These are phyloP conservation scores for Thera obeliscata DNA, from an alignment of 2,888 invertebrate species.

Conservation along the genomic window DNA sequence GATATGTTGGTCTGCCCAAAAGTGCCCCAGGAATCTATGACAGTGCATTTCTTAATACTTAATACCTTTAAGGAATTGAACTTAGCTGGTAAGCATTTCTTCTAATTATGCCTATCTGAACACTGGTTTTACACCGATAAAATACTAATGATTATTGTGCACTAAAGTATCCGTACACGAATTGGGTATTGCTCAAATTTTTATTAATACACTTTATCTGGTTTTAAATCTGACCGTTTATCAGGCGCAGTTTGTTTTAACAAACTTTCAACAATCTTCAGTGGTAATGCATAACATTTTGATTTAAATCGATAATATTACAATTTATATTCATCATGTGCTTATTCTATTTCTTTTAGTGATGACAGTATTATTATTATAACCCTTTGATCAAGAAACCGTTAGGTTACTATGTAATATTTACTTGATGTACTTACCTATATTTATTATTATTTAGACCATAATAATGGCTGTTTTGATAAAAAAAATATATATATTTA, in stretches of 20 bases:
- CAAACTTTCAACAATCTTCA: background rate
- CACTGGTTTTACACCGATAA: too few species aligned
- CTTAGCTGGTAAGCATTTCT: too few species aligned
- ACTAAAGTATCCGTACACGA: too few species aligned
- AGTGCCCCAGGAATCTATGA: too few species aligned
- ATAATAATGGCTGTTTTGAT: background rate
- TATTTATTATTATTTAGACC: background rate
- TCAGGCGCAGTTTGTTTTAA: background rate
- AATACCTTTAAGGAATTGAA: too few species aligned
- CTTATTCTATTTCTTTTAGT: background rate
- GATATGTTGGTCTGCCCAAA: too few species aligned
- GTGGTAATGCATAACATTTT: background rate
- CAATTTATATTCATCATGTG: background rate
- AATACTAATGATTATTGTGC: too few species aligned
- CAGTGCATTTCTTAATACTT: too few species aligned
- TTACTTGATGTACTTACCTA: background rate
- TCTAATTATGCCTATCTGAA: too few species aligned
- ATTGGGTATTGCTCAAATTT: too few species aligned
- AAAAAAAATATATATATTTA: slow-evolving; percentile 8
- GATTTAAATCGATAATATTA: background rate
- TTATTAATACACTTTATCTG: too few species aligned
- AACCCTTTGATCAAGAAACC: background rate
- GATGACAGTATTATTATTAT: background rate
- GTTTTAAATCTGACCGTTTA: background rate
- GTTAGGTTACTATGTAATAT: too few species aligned